Conservation (phyloP, 2,113 vertebrate species). For the Ictalurus punctatus region DNA sequence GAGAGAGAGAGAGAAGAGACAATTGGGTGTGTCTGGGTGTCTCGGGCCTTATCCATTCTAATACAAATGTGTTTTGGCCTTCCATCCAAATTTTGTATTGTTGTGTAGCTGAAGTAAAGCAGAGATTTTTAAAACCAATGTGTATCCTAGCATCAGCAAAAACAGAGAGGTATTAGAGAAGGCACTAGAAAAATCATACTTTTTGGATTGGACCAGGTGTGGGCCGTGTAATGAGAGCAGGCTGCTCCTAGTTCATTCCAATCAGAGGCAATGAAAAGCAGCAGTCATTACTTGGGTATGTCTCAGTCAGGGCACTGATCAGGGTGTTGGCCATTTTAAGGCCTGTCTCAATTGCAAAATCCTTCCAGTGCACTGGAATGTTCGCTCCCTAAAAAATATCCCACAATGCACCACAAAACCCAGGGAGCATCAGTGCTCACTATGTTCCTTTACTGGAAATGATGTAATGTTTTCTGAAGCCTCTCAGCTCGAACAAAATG, state of each 20-base stretch:
- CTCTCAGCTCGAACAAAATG: too few species aligned
- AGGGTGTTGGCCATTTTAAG: too few species aligned
- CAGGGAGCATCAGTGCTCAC: too few species aligned
- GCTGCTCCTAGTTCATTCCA: conserved; percentile 31
- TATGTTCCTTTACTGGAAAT: too few species aligned
- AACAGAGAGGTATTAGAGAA: neutral
- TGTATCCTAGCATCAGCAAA: neutral
- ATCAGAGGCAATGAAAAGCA: neutral
- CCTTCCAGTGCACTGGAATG: too few species aligned
- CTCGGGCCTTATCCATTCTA: neutral
- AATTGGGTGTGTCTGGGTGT: too few species aligned
- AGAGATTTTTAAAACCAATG: neutral
- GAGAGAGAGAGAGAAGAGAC: too few species aligned
- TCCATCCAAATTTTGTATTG: neutral
- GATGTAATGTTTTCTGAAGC: too few species aligned
- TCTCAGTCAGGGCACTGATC: too few species aligned
- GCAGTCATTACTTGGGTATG: neutral
- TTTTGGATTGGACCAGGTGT: conserved; percentile 2
- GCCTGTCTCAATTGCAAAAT: too few species aligned
- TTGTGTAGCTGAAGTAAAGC: neutral
- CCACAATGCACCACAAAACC: too few species aligned
- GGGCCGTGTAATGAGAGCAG: conserved; percentile 9
- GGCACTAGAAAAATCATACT: neutral
- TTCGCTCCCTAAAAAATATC: too few species aligned
- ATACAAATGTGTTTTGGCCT: neutral